These are phyloP conservation scores for Myotis davidii DNA, from an alignment of 2,113 vertebrate genomes.

Conservation along the genomic window DNA sequence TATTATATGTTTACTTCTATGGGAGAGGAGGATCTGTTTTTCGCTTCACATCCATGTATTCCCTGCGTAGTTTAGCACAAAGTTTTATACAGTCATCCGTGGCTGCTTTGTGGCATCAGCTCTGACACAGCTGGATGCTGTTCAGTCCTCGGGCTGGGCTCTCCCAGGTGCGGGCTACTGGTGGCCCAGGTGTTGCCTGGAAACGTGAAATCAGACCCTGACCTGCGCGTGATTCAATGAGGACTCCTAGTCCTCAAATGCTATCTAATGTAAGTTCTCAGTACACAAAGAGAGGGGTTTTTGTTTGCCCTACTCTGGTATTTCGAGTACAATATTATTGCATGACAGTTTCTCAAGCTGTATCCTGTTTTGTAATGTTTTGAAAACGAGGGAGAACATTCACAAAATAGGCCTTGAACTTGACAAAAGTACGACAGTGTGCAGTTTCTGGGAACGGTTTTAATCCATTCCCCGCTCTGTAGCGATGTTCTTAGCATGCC, in stretches of 20 bases:
- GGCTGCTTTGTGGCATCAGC: background rate
- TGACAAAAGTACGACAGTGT: background rate
- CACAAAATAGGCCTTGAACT: constrained; percentile 39
- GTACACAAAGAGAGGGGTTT: background rate
- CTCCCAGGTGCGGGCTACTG: background rate
- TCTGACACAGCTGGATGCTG: background rate
- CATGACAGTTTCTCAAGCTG: constrained; percentile 46
- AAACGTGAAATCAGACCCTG: background rate
- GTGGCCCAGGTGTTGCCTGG: background rate
- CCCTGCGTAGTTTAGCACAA: background rate
- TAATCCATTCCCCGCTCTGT: background rate
- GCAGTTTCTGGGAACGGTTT: constrained; percentile 15
- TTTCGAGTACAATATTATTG: background rate
- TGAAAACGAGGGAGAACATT: background rate
- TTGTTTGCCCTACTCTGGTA: background rate
- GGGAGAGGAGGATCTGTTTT: background rate
- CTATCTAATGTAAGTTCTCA: background rate
- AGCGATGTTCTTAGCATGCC: background rate
- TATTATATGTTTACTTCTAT: background rate
- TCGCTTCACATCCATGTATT: background rate
- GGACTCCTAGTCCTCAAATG: background rate
- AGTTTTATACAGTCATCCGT: background rate
- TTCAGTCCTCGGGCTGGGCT: background rate
- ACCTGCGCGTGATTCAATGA: background rate
- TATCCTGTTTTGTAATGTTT: constrained; percentile 53